Conservation (phyloP, 2,888 invertebrate genomes). For the Nasonia oneida region DNA sequence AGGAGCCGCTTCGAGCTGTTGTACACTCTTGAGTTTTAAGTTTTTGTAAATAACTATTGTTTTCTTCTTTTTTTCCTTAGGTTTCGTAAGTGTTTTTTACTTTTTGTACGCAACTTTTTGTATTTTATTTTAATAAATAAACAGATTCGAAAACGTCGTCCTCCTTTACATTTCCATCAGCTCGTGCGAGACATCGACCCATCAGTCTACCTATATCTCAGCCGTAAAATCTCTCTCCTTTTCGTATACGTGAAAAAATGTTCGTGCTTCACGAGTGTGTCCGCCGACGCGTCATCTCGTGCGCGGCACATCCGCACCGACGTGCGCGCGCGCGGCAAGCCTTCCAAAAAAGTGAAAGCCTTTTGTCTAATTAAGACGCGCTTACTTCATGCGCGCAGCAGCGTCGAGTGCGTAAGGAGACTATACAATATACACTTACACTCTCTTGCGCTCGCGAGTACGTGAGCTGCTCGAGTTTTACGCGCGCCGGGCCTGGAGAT, state of each 20-base stretch:
- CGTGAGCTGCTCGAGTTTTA: slow-evolving; percentile 38
- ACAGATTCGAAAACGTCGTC: background rate
- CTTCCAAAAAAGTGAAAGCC: slow-evolving; percentile 63
- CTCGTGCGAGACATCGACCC: background rate
- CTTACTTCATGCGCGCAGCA: slow-evolving; percentile 45
- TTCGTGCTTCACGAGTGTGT: slow-evolving; percentile 22
- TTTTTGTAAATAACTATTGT: background rate
- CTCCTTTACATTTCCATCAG: background rate
- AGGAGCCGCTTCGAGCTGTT: background rate
- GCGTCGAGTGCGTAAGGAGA: slow-evolving; percentile 29
- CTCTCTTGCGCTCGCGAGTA: background rate
- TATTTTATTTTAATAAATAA: background rate
- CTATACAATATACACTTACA: too few species aligned
- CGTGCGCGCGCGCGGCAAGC: slow-evolving; percentile 7
- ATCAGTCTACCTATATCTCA: background rate
- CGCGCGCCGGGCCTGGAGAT: slow-evolving; percentile 52
- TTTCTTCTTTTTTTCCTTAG: background rate
- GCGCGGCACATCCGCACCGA: background rate
- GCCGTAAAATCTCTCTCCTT: background rate
- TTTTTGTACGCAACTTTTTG: background rate
- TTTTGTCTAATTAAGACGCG: slow-evolving; percentile 60
- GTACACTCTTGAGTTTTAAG: background rate
- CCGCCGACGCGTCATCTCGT: slow-evolving; percentile 27
- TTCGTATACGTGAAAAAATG: slow-evolving; percentile 15
- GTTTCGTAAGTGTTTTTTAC: background rate